Percentiles rank a stretch among this genome's conserved stretches.
Conservation (phyloP, 64 coral and sea anemone species). For the Catalaphyllia jardinei region DNA sequence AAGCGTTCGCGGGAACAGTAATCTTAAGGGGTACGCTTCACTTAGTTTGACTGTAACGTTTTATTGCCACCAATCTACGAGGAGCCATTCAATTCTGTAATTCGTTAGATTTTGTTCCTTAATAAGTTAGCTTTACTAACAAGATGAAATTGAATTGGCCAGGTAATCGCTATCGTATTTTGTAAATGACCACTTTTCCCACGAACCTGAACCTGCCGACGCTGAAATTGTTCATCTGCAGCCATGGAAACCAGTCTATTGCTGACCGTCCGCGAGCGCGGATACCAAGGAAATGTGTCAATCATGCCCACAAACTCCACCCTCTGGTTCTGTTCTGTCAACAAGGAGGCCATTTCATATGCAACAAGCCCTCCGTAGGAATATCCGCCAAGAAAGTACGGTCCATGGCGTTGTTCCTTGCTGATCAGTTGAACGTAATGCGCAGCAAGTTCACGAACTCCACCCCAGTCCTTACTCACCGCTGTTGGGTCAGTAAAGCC, state of each 20-base stretch:
- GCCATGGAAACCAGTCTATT: not conserved
- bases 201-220: conserved; percentile 6
- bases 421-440: conserved; percentile 40
- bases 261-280: not conserved
- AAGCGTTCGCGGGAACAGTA: no score
- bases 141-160: no score
- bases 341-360: conserved; percentile 51
- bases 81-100: no score
- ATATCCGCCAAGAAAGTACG: conserved; percentile 58
- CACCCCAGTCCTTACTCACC: conserved; percentile 12
- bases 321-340: conserved; percentile 19
- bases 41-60: no score
- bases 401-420: conserved; percentile 34
- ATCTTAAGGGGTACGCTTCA: no score
- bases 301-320: conserved; percentile 66
- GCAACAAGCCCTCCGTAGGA: conserved; percentile 46
- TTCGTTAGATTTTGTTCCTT: no score
- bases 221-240: not conserved
- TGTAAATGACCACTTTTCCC: no score
- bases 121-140: no score
- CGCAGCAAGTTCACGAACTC: conserved; percentile 45
- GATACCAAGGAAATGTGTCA: conserved; percentile 49
- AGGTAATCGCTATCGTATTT: no score
- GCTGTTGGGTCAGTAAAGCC: conserved; percentile 37
- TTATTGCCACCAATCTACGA: no score